phyloP scores from a whole-genome alignment of 2,797 vertebrate species.

The Cuculus canorus region DNA sequence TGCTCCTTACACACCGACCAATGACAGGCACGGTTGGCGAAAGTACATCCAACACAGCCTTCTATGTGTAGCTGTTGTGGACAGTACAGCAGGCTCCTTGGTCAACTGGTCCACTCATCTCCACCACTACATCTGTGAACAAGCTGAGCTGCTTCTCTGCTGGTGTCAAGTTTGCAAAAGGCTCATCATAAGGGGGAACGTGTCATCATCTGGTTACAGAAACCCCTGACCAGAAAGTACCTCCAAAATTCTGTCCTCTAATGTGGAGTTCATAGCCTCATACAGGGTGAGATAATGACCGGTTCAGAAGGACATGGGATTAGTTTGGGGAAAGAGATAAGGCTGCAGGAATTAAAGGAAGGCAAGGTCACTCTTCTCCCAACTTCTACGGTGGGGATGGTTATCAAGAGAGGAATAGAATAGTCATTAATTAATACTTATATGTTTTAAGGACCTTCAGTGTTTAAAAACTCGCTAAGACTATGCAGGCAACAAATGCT shows the following conservation, averaged over 20 bases:
- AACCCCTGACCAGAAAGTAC: neutral
- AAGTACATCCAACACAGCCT: neutral
- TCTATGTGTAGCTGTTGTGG: neutral
- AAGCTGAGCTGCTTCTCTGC: neutral
- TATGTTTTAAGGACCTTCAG: neutral
- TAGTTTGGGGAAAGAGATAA: neutral
- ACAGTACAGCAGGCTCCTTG: neutral
- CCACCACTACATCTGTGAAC: fast-evolving
- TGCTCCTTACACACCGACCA: neutral
- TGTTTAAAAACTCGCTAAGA: neutral
- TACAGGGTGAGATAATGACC: fast-evolving
- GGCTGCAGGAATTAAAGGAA: neutral
- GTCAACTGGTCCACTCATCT: neutral
- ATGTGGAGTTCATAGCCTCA: fast-evolving
- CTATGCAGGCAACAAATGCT: neutral
- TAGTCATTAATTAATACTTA: neutral
- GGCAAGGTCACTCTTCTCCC: neutral
- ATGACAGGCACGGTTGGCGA: neutral
- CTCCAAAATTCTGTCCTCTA: neutral
- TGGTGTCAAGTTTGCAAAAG: neutral
- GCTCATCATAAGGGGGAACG: neutral
- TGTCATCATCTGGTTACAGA: neutral
- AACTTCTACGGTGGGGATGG: neutral
- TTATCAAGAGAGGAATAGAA: neutral
- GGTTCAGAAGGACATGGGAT: neutral